These are phyloP conservation scores for Thamnophis sirtalis DNA, from an alignment of 2,113 vertebrate genomes.

Conservation along the genomic window DNA sequence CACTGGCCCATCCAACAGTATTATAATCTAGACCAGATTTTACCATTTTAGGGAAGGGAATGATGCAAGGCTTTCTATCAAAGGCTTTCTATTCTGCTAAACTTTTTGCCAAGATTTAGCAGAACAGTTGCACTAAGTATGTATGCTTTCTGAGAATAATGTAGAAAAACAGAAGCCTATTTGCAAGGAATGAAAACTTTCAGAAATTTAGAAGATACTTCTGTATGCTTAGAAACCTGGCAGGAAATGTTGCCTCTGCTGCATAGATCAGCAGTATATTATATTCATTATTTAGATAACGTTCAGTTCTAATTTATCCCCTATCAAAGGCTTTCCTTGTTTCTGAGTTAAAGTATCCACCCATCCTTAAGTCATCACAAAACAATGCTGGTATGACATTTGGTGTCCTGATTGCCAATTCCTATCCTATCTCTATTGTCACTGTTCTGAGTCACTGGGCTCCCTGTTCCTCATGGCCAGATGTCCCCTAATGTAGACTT, in stretches of 20 bases:
- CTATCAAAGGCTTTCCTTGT: neutral
- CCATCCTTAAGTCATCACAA: neutral
- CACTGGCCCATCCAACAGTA: neutral
- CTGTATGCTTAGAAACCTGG: neutral
- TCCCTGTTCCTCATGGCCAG: neutral
- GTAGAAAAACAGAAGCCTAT: neutral
- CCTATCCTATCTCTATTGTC: neutral
- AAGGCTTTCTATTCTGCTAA: neutral
- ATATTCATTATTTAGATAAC: neutral
- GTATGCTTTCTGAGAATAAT: neutral
- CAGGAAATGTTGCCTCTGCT: neutral
- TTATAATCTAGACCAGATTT: neutral
- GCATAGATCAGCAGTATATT: neutral
- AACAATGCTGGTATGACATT: neutral
- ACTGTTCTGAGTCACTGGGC: neutral
- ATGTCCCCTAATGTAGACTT: neutral
- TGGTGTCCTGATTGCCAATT: neutral
- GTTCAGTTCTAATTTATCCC: neutral
- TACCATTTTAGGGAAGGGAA: neutral
- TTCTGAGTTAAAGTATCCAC: neutral
- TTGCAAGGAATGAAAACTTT: neutral
- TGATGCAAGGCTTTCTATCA: neutral
- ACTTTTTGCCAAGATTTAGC: neutral
- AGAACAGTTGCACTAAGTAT: neutral
- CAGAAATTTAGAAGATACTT: neutral